Base-by-base conservation (phyloP, 2,888 invertebrate genomes). In the Drepana falcataria region DNA sequence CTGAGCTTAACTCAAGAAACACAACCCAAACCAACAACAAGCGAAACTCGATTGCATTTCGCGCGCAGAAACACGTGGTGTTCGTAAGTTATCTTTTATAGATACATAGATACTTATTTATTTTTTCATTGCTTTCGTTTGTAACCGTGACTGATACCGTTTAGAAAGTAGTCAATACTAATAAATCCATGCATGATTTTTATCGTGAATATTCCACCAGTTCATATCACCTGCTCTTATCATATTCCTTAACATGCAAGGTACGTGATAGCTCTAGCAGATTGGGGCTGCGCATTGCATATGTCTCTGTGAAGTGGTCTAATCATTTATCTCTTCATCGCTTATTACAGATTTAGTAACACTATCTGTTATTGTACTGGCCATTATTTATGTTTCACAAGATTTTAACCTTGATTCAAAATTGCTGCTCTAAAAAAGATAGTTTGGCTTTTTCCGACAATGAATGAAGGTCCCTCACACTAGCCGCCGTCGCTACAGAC, bases 11-110 rank as follows among this genome's bases (percentile, higher is more conserved):
- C 81, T 3, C 70, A 79, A 57, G 91, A 91, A 35, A 63, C 69
- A 53, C 79, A 68, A 57, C 75, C 77, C 58, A 89, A 79, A 70
- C 65, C 79, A 56, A 71, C 79, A 35, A 59, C 79, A 6, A 60
- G 76, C 53, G 83, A 85, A 58, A 65, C 77, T 54, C 83, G 87
- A 65, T 76, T 79, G 52, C 71, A 71, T 61, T 79, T 81, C 66
- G 85, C 79, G 56, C 89, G 91, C 68, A 82, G 91, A 65, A 92
- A 91, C 80, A 91, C 91, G 68, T 91, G 91, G 91, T 91, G 91
- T 82, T 85, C 91, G 91, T 91, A 85, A 91, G 91, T 87, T 70
- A 64, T 35, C 51, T 48, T 48, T 33, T 34, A 53, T 37, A 34
- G n/a, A 6, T 51, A 35, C 51, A 44, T 4, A 52, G 48, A 51